Base-by-base conservation (phyloP, 37 sponge, comb jelly and placozoan species). In the Beroe ovata region DNA sequence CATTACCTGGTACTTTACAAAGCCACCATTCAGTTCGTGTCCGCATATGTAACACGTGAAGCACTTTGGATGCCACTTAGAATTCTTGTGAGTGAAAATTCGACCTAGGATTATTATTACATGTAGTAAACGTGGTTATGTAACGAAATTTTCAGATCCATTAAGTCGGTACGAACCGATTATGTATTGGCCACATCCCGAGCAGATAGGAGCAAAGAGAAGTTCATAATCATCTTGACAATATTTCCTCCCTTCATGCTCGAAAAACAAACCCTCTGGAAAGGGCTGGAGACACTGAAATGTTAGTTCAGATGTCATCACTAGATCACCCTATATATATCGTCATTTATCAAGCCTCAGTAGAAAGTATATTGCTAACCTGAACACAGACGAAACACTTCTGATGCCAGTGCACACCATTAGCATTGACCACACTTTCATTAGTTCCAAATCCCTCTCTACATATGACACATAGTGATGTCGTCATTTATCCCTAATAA, bases 251-350 rank as follows among this genome's bases (percentile, higher is more conserved):
- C 96, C 96, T 35, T 99, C 99, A 64, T 95, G 95, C 97, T 99
- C 96, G 90, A 92, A 99, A 91, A 96, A 99, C 0, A 93, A 91
- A 25, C 95, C 96, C 0, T 99, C 94, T 22, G 93, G 94, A 60
- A 99, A 99, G 29, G 96, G 99, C 60, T 95, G 95, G 39, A 99
- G 95, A 54, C 99, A 99, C 92, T 99, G 96, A n/a, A 94, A 88
- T 14, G 23, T n/a, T n/a, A n/a, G n/a, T n/a, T n/a, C n/a, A 59
- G 21, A 59, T 20, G 0, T 21, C 20, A 59, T 59, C 20, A 21
- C 60, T 59, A n/a, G n/a, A n/a, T n/a, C n/a, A n/a, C n/a, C n/a
- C n/a, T n/a, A n/a, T n/a, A n/a, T n/a, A n/a, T n/a, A n/a, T n/a
- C n/a, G n/a, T n/a, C n/a, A n/a, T n/a, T n/a, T n/a, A n/a, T n/a